Evolutionary conservation across 2,888 invertebrate genomes (phyloP), one percentile per base, ranked within the genome.

Genomic region (Sceliomorpha sp.): DNA sequence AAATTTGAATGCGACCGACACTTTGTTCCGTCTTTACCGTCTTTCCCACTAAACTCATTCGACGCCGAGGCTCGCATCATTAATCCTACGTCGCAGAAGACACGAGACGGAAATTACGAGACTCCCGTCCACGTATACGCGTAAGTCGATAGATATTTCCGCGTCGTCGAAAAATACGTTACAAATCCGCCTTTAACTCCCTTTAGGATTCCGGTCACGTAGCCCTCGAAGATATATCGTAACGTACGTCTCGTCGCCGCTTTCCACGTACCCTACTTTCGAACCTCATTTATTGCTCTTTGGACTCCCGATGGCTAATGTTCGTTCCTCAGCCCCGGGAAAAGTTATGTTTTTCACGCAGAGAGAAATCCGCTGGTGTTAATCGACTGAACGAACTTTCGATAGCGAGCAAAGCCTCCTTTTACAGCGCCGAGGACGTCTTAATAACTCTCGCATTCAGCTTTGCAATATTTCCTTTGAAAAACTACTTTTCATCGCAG

Each of bases 161-260:
- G 79, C 80, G 78, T 82, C 74, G 77, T 73, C 77, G 79, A 82
- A 84, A 86, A 86, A 86, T 85, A 86, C 85, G 84, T 84, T 85
- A 84, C 86, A 86, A 86, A 84, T 86, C 83, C 82, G 83, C 85
- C 82, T 85, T 82, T 81, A 85, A 86, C 80, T 78, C 75, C 74
- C 68, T 76, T 68, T 63, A 70, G 67, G 69, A 86, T 86, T 84
- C 87, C 77, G 77, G 80, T 83, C 87, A 87, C 87, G 86, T 85
- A 84, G 69, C 75, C 77, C 75, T 75, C 77, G 76, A 81, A 86
- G 84, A 86, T 86, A 85, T 87, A 83, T 82, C 77, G 82, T 80
- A 80, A 82, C 80, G 78, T 76, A 72, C 75, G 74, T 63, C 75
- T 79, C 77, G 78, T 64, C 76, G 72, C 70, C 73, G 72, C 71